Evolutionary conservation across 2,113 vertebrate genomes (phyloP).

Genomic region (Lamprologus callipterus): DNA sequence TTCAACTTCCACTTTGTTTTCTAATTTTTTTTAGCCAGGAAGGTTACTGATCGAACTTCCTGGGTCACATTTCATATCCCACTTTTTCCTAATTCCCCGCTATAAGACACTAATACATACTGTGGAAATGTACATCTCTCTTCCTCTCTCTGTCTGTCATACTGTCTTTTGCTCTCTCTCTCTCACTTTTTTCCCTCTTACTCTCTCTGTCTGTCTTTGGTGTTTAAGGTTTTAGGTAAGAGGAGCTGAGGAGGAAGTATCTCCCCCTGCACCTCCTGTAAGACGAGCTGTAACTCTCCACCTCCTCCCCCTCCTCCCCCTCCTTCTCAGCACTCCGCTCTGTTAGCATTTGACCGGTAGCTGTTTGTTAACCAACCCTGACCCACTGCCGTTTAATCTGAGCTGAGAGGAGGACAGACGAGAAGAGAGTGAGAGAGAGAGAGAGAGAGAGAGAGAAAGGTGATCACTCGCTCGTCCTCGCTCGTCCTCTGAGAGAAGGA

Average conservation of each 20-base stretch:
- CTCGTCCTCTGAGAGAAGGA: neutral
- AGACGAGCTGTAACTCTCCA: neutral
- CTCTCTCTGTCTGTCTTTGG: neutral
- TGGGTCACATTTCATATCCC: neutral
- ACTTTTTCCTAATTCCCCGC: neutral
- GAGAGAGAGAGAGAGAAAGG: neutral
- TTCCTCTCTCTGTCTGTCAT: neutral
- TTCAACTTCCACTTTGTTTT: neutral
- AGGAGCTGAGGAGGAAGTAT: slow-evolving; percentile 35
- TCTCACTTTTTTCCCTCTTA: neutral
- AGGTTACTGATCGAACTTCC: neutral
- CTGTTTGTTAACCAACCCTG: slow-evolving; percentile 17
- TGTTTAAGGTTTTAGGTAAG: slow-evolving; percentile 22
- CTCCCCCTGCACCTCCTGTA: slow-evolving; percentile 19
- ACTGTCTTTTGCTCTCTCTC: neutral
- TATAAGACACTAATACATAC: neutral
- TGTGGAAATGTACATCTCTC: neutral
- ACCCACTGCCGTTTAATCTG: neutral
- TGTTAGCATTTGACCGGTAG: slow-evolving; percentile 1
- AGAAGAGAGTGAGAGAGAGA: neutral
- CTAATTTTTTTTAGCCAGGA: neutral
- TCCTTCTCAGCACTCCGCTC: neutral
- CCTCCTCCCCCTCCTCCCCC: neutral
- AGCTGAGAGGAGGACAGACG: neutral
- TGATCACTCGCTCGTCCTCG: neutral